Conservation (phyloP, 2,888 invertebrate genomes). For the Icerya purchasi region DNA sequence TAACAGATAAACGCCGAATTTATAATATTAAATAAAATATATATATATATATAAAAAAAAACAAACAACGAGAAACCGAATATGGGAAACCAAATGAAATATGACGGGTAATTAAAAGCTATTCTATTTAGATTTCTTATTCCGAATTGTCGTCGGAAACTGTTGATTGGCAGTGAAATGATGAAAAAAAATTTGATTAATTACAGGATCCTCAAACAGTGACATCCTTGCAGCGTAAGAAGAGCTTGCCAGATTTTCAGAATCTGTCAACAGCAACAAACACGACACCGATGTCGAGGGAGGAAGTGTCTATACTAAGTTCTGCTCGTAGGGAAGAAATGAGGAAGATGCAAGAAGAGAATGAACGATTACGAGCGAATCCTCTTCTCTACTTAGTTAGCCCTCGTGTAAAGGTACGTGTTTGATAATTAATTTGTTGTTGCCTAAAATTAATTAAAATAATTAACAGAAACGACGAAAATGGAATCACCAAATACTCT, state of each 20-base stretch:
- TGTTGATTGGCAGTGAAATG: background rate
- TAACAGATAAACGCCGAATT: too few species aligned
- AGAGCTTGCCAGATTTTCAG: constrained; percentile 89
- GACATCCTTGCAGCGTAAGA: constrained; percentile 70
- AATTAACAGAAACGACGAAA: too few species aligned
- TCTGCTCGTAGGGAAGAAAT: constrained; percentile 87
- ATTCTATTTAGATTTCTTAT: too few species aligned
- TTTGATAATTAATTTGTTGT: too few species aligned
- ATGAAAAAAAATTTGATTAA: constrained; percentile 13
- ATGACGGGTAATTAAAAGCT: too few species aligned
- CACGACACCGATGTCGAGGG: constrained; percentile 65
- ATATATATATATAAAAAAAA: too few species aligned
- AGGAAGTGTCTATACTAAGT: constrained; percentile 84
- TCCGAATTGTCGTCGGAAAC: too few species aligned
- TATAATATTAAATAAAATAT: too few species aligned
- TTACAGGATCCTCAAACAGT: constrained; percentile 54
- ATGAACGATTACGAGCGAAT: constrained; percentile 79
- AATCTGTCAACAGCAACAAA: constrained; percentile 54
- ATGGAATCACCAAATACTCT: too few species aligned
- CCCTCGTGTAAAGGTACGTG: constrained; percentile 85
- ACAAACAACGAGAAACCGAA: too few species aligned
- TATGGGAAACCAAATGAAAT: too few species aligned
- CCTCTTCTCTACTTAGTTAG: constrained; percentile 87
- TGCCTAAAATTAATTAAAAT: too few species aligned
- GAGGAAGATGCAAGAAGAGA: constrained; percentile 70